A percentile compares a stretch with the other conserved stretches of the same genome.
These are phyloP conservation scores for Scaeva pyrastri DNA, from an alignment of 2,888 invertebrate genomes.

Conservation along the genomic window DNA sequence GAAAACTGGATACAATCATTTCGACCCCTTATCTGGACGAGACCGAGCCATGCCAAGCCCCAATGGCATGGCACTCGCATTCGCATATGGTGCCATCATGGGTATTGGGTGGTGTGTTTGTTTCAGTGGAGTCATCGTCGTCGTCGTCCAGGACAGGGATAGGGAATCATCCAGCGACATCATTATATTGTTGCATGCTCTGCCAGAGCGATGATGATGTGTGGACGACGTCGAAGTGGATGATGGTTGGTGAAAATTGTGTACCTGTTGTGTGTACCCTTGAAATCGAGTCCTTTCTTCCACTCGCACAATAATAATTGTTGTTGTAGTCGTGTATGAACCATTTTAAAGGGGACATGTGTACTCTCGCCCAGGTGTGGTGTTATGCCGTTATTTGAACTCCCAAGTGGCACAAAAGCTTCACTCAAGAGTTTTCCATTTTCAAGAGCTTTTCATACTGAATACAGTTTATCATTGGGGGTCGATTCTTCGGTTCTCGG, in stretches of 20 bases:
- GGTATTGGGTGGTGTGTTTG: neutral
- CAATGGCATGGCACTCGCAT: too few relatives aligned
- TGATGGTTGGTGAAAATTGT: conserved; percentile 59
- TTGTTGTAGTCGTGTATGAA: conserved; percentile 13
- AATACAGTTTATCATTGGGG: conserved; percentile 54
- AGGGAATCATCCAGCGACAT: conserved; percentile 49
- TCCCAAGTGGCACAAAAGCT: conserved; percentile 60
- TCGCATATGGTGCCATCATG: too few relatives aligned
- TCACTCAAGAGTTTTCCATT: conserved; percentile 52
- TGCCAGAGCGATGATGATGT: conserved; percentile 40
- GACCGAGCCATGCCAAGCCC: neutral
- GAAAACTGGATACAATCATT: conserved; percentile 37
- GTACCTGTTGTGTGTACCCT: conserved; percentile 76
- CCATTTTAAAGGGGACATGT: conserved; percentile 47
- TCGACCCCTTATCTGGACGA: neutral
- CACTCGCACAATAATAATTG: neutral
- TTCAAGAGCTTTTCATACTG: conserved; percentile 56
- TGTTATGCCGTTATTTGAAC: conserved; percentile 10
- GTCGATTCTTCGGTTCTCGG: too few relatives aligned
- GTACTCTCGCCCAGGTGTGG: conserved; percentile 47
- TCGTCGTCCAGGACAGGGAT: conserved; percentile 47
- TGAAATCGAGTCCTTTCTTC: conserved; percentile 63
- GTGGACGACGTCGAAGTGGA: too few relatives aligned
- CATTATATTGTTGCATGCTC: conserved; percentile 69
- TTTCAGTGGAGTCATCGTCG: too few relatives aligned